These are phyloP conservation scores for Malurus splendens DNA, from an alignment of 2,797 vertebrate species.

Conservation along the genomic window DNA sequence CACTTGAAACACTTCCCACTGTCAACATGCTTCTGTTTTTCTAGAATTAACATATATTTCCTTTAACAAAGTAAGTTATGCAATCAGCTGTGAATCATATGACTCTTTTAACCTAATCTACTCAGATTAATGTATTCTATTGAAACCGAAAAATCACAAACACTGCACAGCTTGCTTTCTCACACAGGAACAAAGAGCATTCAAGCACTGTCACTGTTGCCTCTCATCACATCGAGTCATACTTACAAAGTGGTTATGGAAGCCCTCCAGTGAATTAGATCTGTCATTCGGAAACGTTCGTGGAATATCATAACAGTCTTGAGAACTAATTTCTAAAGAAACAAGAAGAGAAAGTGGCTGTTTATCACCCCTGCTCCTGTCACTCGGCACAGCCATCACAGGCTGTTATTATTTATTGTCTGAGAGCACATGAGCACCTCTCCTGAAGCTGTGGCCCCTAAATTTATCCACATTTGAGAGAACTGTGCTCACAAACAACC, in stretches of 20 bases:
- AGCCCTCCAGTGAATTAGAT: slow-evolving; percentile 91
- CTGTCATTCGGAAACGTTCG: slow-evolving; percentile 91
- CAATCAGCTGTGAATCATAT: slow-evolving; percentile 43
- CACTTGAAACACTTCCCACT: slow-evolving; percentile 84
- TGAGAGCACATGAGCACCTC: not conserved
- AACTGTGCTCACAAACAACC: not conserved
- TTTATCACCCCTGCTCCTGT: slow-evolving; percentile 32
- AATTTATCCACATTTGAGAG: not conserved
- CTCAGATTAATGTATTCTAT: not conserved
- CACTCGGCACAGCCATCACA: not conserved
- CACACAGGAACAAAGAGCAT: not conserved
- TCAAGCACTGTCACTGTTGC: not conserved
- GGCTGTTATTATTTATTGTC: not conserved
- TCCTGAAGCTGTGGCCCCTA: not conserved
- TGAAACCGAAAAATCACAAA: slow-evolving; percentile 1
- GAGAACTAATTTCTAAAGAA: slow-evolving; percentile 90
- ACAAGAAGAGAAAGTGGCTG: slow-evolving; percentile 33
- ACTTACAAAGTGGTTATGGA: slow-evolving; percentile 97
- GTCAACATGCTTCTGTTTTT: slow-evolving; percentile 94
- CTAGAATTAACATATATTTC: slow-evolving; percentile 76
- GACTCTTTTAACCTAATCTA: slow-evolving; percentile 29
- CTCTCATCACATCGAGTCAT: slow-evolving; percentile 30
- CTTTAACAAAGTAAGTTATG: slow-evolving; percentile 61
- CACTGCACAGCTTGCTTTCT: not conserved
- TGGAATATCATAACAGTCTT: slow-evolving; percentile 97